A percentile compares a stretch with the other conserved stretches of the same genome.
Conservation (phyloP, 2,888 invertebrate genomes). For the Drosophila phalerata region DNA sequence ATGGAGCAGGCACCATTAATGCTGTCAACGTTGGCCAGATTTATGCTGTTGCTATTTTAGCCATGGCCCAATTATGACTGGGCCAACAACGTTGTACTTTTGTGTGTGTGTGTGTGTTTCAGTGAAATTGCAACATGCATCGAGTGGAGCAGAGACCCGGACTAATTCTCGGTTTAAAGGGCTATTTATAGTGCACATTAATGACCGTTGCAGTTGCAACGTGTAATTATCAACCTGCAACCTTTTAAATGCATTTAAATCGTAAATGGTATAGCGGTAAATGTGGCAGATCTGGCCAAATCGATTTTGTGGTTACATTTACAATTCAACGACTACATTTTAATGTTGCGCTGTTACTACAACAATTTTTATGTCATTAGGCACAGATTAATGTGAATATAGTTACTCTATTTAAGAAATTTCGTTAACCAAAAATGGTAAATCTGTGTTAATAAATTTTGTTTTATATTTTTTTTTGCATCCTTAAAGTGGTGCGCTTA, state of each 20-base stretch:
- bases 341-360: not conserved
- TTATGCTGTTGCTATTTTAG: constrained; percentile 58
- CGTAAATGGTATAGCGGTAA: constrained; percentile 21
- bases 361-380: constrained; percentile 14
- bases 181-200: constrained; percentile 45
- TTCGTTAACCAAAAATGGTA: not conserved
- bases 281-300: constrained; percentile 19
- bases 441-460: no score
- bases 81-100: not conserved
- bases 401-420: not conserved
- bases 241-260: constrained; percentile 26
- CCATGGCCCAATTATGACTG: constrained; percentile 63
- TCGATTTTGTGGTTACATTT: constrained; percentile 37
- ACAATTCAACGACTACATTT: constrained; percentile 5
- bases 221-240: constrained; percentile 39
- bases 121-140: constrained; percentile 34
- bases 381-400: not conserved
- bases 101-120: not conserved
- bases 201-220: constrained; percentile 35
- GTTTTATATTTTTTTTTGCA: no score
- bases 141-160: constrained; percentile 7
- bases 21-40: constrained; percentile 58
- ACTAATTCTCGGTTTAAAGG: constrained; percentile 2
- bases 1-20: constrained; percentile 48
- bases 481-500: no score